Conservation (phyloP, 2,888 invertebrate genomes). For the Odontocerum albicorne region DNA sequence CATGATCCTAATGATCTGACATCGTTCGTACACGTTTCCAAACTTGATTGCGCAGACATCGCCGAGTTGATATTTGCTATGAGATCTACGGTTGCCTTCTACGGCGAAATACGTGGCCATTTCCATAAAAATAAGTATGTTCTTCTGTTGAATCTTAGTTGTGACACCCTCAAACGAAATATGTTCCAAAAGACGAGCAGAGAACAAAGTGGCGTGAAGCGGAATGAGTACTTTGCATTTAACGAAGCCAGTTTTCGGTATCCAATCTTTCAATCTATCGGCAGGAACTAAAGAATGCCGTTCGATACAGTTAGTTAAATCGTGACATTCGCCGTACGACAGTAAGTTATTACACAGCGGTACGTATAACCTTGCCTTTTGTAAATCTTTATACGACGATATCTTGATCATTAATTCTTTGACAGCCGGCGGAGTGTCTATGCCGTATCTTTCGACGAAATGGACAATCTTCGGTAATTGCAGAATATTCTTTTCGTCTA, state of each 20-base stretch:
- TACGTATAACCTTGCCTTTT: conserved; percentile 47
- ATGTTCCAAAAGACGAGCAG: conserved; percentile 58
- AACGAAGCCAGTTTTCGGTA: conserved; percentile 58
- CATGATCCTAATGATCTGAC: conserved; percentile 53
- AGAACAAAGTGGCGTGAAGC: conserved; percentile 63
- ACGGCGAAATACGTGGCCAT: conserved; percentile 49
- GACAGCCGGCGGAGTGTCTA: conserved; percentile 46
- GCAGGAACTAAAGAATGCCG: conserved; percentile 64
- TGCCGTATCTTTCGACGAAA: conserved; percentile 57
- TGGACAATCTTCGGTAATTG: conserved; percentile 64
- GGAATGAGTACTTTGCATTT: conserved; percentile 60
- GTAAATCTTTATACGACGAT: conserved; percentile 47
- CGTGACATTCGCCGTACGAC: conserved; percentile 65
- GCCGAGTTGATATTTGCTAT: conserved; percentile 53
- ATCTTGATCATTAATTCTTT: conserved; percentile 45
- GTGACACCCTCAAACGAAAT: conserved; percentile 39
- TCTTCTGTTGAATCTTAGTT: conserved; percentile 39
- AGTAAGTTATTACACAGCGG: conserved; percentile 64
- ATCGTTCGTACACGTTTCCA: conserved; percentile 45
- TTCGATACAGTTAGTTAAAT: conserved; percentile 56
- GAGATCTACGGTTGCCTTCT: conserved; percentile 45
- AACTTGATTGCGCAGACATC: conserved; percentile 56
- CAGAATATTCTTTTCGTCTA: conserved; percentile 60
- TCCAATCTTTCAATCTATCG: conserved; percentile 54
- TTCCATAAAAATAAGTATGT: conserved; percentile 46